A percentile compares a stretch with the other conserved stretches of the same genome.
Evolutionary conservation across 2,113 vertebrate species (phyloP).

Genomic region (Crocuta crocuta): DNA sequence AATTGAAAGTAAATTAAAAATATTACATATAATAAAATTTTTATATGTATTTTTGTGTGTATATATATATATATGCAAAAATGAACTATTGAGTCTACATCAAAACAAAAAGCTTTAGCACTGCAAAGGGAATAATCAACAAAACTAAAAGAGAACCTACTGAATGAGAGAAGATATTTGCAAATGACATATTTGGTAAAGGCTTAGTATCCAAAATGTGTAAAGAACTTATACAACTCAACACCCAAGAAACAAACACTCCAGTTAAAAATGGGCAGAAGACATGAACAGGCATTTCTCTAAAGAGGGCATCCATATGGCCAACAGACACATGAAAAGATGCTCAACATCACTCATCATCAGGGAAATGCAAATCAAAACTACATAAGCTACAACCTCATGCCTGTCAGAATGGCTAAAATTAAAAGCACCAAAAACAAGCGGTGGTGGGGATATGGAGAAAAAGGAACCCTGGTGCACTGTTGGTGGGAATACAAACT

Average conservation of each 20-base stretch:
- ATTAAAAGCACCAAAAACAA: neutral
- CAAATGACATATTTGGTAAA: neutral
- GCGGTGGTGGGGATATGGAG: neutral
- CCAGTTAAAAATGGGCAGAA: neutral
- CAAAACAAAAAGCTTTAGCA: neutral
- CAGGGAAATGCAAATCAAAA: neutral
- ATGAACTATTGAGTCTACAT: neutral
- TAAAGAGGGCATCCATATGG: neutral
- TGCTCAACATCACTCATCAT: neutral
- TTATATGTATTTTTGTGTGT: too few relatives aligned
- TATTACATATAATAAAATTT: neutral
- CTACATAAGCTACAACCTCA: neutral
- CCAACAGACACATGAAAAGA: neutral
- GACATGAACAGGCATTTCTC: neutral
- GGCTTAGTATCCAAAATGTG: neutral
- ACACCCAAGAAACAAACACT: neutral
- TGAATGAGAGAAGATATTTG: neutral
- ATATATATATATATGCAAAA: neutral
- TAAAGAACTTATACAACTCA: neutral
- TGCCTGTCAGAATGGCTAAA: neutral
- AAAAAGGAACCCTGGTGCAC: neutral
- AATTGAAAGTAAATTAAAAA: neutral
- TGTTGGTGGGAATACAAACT: neutral
- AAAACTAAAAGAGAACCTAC: neutral
- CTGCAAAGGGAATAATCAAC: neutral